Evolutionary conservation across 2,113 vertebrate genomes (phyloP), one percentile per base, ranked within the genome.

Genomic region (Parus major): DNA sequence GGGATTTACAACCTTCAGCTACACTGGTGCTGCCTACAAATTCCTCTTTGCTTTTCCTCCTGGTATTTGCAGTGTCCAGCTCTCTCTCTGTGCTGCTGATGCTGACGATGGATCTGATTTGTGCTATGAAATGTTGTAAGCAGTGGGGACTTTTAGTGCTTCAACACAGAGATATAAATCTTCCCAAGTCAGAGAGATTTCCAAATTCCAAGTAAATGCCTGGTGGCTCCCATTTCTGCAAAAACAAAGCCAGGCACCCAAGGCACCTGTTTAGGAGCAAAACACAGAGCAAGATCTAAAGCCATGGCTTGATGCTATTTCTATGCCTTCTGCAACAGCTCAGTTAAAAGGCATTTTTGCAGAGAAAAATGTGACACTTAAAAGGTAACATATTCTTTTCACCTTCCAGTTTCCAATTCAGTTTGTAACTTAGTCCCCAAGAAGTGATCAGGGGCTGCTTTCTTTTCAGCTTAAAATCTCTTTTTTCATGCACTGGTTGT

Each of bases 401-500:
- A 90, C 93, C 72, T 90, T 95, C 90, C 65, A 94, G 64, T 90
- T 96, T 95, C 65, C 93, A 96, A 88, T 93, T 96, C 86, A 92
- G 80, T 90, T 93, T 92, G 82, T 76, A 86, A 88, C 86, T 96
- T 96, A 90, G 92, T 57, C 92, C 92, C 64, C 46, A 82, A 96
- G 82, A 95, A 96, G 57, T 31, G 93, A 84, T 90, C 72, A 39
- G 80, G 71, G 88, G 28, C 85, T 91, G 86, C 92, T 93, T 93
- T 96, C 65, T 91, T 96, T 95, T 94, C 87, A 95, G 91, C 71
- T 88, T 86, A 86, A 96, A 96, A 97, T 96, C 96, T 96, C 92
- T 95, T 97, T 97, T 95, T 97, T 97, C 95, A 96, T 95, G 96
- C 87, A 82, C 91, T 95, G 95, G 95, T 94, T 97, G 93, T 97